Evolutionary conservation across 1,140 invertebrate species (phyloP).

Genomic region (Brachionus plicatilis): DNA sequence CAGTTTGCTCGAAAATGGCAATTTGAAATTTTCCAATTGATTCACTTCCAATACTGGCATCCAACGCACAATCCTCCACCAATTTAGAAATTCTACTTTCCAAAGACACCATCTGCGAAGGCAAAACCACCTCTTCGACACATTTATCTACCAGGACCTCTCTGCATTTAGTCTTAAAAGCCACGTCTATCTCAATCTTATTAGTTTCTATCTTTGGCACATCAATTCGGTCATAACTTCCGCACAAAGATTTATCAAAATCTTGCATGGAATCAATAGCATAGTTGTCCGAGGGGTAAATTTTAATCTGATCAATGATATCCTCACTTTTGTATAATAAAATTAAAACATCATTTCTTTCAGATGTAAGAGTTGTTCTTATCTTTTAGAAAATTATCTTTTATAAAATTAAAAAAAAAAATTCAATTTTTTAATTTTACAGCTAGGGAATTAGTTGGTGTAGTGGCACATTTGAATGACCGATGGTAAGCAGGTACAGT

Average conservation of each 20-base stretch:
- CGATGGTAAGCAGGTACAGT: neutral
- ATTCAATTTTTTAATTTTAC: neutral
- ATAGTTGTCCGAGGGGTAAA: slow-evolving; percentile 5
- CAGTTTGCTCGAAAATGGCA: neutral
- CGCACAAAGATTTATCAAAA: neutral
- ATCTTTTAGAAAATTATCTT: neutral
- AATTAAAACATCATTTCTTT: slow-evolving; percentile 4
- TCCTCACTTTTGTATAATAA: neutral
- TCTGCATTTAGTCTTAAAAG: neutral
- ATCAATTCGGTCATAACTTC: neutral
- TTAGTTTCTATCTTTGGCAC: neutral
- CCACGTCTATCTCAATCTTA: neutral
- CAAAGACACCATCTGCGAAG: neutral
- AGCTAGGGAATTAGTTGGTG: neutral
- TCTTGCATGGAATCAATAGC: neutral
- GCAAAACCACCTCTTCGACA: neutral
- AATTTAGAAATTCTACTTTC: neutral
- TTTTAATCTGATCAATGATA: neutral
- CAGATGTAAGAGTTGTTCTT: neutral
- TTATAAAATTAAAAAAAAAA: neutral
- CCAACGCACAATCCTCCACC: neutral
- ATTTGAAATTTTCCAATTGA: slow-evolving; percentile 7
- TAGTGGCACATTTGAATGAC: slow-evolving; percentile 3
- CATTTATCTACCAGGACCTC: neutral
- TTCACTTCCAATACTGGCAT: neutral